Evolutionary conservation across 2,113 vertebrate species (phyloP).

Genomic region (Lagopus muta): DNA sequence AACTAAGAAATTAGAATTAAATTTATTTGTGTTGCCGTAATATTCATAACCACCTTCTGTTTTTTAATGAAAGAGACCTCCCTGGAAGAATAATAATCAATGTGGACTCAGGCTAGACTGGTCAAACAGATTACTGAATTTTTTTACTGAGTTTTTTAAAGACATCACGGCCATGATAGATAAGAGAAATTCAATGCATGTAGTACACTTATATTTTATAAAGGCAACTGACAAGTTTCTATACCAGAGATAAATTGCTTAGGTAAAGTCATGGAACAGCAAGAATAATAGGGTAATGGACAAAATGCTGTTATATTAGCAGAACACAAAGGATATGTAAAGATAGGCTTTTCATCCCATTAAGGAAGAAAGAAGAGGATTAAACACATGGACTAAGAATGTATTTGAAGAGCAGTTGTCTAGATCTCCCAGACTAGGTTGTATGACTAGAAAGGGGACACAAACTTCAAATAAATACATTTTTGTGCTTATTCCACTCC

Average conservation of each 20-base stretch:
- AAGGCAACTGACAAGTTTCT: neutral
- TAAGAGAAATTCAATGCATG: neutral
- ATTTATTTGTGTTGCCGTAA: neutral
- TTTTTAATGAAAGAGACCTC: neutral
- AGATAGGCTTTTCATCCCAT: neutral
- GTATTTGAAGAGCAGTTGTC: neutral
- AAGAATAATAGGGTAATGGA: neutral
- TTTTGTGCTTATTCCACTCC: neutral
- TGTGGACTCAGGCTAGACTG: neutral
- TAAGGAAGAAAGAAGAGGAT: neutral
- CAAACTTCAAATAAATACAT: neutral
- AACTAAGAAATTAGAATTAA: neutral
- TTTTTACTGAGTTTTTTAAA: neutral
- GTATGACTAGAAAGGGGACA: neutral
- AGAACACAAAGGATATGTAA: neutral
- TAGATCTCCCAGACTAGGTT: neutral
- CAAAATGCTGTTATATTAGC: neutral
- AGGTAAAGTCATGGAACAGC: neutral
- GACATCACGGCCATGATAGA: neutral
- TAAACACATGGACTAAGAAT: neutral
- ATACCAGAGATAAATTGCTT: neutral
- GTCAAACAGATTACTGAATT: neutral
- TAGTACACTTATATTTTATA: neutral
- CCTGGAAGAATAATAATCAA: neutral
- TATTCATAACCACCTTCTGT: neutral